A percentile compares a stretch with the other conserved stretches of the same genome.
Evolutionary conservation across 2,113 vertebrate genomes (phyloP).

Genomic region (Galemys pyrenaicus): DNA sequence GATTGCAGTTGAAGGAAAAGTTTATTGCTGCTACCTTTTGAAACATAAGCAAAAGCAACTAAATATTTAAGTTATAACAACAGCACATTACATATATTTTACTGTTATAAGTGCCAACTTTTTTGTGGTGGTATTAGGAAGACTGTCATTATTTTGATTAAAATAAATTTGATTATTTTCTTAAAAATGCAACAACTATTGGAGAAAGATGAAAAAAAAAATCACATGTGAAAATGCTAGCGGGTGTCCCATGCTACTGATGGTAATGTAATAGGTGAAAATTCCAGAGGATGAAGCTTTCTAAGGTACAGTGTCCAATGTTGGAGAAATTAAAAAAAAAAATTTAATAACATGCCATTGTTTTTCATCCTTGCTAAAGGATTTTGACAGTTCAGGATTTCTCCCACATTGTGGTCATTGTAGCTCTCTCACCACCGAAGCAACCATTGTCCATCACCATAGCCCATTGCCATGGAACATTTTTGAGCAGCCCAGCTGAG

Average conservation of each 20-base stretch:
- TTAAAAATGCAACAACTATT: not conserved
- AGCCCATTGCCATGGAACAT: not conserved
- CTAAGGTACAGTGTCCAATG: not conserved
- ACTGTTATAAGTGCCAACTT: constrained; percentile 6
- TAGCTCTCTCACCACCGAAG: too few relatives aligned
- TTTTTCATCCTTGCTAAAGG: too few relatives aligned
- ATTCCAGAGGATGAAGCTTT: not conserved
- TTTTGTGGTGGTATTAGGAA: not conserved
- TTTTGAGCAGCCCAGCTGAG: not conserved
- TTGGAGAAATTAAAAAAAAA: too few relatives aligned
- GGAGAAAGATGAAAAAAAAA: not conserved
- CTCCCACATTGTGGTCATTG: too few relatives aligned
- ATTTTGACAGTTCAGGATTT: too few relatives aligned
- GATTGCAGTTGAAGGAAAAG: not conserved
- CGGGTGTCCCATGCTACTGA: not conserved
- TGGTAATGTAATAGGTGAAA: not conserved
- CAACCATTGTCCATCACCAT: too few relatives aligned
- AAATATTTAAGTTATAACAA: not conserved
- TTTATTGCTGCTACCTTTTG: constrained; percentile 3
- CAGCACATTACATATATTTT: not conserved
- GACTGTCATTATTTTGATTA: not conserved
- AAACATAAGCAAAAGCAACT: not conserved
- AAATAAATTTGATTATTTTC: constrained; percentile 1
- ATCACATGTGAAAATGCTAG: not conserved
- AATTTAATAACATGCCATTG: too few relatives aligned